A percentile compares a stretch with the other conserved stretches of the same genome.
phyloP scores from a whole-genome alignment of 2,113 vertebrate species.

The Protobothrops flavoviridis region DNA sequence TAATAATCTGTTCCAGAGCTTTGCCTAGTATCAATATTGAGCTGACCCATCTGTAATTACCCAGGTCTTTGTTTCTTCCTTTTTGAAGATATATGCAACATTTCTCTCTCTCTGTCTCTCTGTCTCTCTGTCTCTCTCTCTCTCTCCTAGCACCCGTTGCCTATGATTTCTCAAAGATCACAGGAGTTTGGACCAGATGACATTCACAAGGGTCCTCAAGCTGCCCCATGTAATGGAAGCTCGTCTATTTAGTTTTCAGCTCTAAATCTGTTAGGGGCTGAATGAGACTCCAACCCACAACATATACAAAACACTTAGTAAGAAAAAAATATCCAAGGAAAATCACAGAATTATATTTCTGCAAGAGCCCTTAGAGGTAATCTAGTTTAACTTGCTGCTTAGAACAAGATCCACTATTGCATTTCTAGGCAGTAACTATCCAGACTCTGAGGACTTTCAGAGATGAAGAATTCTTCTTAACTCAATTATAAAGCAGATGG shows the following conservation, averaged over 20 bases:
- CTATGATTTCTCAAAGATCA: not conserved
- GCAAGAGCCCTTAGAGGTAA: not conserved
- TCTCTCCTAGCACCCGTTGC: not conserved
- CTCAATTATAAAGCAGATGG: not conserved
- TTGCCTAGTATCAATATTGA: not conserved
- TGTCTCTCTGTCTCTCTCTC: too few relatives aligned
- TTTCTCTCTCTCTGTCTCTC: too few relatives aligned
- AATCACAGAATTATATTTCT: not conserved
- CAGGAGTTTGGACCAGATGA: not conserved
- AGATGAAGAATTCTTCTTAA: not conserved
- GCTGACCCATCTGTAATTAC: not conserved
- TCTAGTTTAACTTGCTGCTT: not conserved
- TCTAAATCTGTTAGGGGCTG: not conserved
- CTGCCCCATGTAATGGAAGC: not conserved
- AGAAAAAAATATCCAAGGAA: not conserved
- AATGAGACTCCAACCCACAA: not conserved
- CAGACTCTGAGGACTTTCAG: not conserved
- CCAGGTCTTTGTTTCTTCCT: not conserved
- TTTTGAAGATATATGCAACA: not conserved
- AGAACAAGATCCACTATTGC: not conserved
- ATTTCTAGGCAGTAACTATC: not conserved
- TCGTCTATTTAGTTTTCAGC: not conserved
- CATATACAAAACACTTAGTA: not conserved
- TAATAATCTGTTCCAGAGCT: not conserved
- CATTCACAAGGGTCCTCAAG: not conserved